Evolutionary conservation across 2,113 vertebrate species (phyloP).

Genomic region (Platichthys stellatus): DNA sequence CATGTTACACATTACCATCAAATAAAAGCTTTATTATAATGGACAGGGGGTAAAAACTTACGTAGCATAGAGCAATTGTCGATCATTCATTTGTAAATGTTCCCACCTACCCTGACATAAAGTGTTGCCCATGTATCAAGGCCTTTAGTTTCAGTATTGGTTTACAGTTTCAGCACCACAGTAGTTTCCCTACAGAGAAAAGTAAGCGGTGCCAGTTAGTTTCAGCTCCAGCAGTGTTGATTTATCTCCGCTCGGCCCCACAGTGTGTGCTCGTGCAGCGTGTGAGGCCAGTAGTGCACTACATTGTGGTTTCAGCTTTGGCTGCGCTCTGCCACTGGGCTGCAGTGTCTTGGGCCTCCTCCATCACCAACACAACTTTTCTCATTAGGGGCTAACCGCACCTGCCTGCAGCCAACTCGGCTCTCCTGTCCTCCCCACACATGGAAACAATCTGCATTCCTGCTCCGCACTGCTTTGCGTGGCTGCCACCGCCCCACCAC

Average conservation of each 20-base stretch:
- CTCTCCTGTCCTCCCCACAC: slow-evolving; percentile 75
- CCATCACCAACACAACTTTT: slow-evolving; percentile 81
- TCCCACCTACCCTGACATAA: slow-evolving; percentile 47
- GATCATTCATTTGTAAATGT: slow-evolving; percentile 19
- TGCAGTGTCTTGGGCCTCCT: slow-evolving; percentile 78
- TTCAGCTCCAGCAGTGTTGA: slow-evolving; percentile 73
- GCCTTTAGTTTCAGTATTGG: slow-evolving; percentile 71
- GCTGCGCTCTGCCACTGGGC: slow-evolving; percentile 72
- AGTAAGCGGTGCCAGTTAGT: slow-evolving; percentile 63
- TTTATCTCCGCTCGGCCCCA: slow-evolving; percentile 71
- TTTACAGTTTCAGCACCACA: slow-evolving; percentile 72
- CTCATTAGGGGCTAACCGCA: slow-evolving; percentile 83
- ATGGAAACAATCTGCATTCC: slow-evolving; percentile 83
- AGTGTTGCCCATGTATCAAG: slow-evolving; percentile 63
- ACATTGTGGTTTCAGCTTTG: slow-evolving; percentile 78
- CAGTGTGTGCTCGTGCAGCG: slow-evolving; percentile 73
- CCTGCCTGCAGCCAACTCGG: slow-evolving; percentile 78
- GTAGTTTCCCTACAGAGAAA: slow-evolving; percentile 61
- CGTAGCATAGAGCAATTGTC: not conserved
- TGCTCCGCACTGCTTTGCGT: slow-evolving; percentile 58
- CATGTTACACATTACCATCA: slow-evolving; percentile 1
- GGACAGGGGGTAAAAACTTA: not conserved
- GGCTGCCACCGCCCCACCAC: slow-evolving; percentile 13
- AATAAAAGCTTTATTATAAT: not conserved
- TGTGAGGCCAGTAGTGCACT: slow-evolving; percentile 75